Evolutionary conservation across 1,140 invertebrate genomes (phyloP).

Genomic region (Drosophila murphyi): DNA sequence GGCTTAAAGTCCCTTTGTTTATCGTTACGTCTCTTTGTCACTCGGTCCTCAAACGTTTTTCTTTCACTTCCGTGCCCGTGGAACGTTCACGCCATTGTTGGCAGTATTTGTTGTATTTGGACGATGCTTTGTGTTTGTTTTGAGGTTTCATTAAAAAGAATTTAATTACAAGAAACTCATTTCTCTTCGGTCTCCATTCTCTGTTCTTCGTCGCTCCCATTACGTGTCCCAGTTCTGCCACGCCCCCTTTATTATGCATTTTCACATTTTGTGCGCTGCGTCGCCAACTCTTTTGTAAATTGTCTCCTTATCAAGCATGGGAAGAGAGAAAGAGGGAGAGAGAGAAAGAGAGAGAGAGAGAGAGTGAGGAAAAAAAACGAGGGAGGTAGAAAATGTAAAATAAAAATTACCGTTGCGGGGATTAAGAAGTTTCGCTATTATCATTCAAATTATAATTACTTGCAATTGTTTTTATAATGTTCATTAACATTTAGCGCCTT

Average conservation of each 20-base stretch:
- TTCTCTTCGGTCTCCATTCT: conserved; percentile 5
- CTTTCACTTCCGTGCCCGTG: conserved; percentile 11
- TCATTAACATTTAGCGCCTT: conserved; percentile 82
- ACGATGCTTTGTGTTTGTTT: conserved; percentile 44
- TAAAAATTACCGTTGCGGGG: conserved; percentile 80
- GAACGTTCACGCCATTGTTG: conserved; percentile 23
- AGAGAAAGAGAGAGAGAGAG: neutral
- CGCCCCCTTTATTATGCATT: conserved; percentile 70
- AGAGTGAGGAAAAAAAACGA: conserved; percentile 1
- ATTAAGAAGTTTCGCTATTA: conserved; percentile 82
- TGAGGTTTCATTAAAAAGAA: conserved; percentile 72
- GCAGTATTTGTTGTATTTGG: conserved; percentile 23
- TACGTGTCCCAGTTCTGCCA: conserved; percentile 24
- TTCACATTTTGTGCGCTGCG: conserved; percentile 50
- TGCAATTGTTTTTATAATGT: conserved; percentile 82
- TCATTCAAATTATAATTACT: conserved; percentile 83
- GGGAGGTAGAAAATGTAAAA: conserved; percentile 17
- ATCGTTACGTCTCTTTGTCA: conserved; percentile 15
- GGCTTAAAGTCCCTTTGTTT: conserved; percentile 14
- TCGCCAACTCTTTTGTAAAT: conserved; percentile 40
- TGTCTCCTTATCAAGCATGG: conserved; percentile 19
- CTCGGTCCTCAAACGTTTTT: conserved; percentile 1
- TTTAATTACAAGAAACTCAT: conserved; percentile 62
- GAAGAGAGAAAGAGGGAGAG: neutral
- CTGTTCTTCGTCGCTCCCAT: conserved; percentile 22